Evolutionary conservation across 2,113 vertebrate species (phyloP).

Genomic region (Strix aluco): DNA sequence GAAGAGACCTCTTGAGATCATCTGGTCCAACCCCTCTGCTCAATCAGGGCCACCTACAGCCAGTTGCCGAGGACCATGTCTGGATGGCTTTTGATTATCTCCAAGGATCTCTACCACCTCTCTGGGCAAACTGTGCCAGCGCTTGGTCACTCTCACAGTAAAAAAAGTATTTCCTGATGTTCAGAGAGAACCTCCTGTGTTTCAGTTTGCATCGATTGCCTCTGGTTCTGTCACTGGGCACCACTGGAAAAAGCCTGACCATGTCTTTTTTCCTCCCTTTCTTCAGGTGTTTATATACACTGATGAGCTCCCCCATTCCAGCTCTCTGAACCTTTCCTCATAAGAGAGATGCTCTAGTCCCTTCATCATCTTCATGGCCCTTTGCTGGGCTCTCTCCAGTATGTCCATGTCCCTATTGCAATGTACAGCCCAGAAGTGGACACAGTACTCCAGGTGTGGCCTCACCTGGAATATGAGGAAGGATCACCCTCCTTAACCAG

Average conservation of each 20-base stretch:
- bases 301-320: neutral
- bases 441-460: neutral
- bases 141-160: neutral
- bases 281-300: neutral
- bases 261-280: neutral
- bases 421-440: neutral
- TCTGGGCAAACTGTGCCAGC: neutral
- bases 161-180: neutral
- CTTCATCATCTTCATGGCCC: neutral
- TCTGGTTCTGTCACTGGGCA: neutral
- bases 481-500: neutral
- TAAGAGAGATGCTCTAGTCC: neutral
- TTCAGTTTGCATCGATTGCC: neutral
- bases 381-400: neutral
- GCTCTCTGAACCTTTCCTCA: neutral
- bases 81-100: neutral
- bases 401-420: neutral
- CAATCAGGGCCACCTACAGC: neutral
- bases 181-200: neutral
- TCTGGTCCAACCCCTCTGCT: neutral
- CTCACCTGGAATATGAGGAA: neutral
- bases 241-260: neutral
- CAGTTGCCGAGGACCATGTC: fast-evolving
- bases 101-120: neutral
- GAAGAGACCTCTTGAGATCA: neutral